Evolutionary conservation across 92 coral and sea anemone species (phyloP).

Genomic region (Actinernus sp.): DNA sequence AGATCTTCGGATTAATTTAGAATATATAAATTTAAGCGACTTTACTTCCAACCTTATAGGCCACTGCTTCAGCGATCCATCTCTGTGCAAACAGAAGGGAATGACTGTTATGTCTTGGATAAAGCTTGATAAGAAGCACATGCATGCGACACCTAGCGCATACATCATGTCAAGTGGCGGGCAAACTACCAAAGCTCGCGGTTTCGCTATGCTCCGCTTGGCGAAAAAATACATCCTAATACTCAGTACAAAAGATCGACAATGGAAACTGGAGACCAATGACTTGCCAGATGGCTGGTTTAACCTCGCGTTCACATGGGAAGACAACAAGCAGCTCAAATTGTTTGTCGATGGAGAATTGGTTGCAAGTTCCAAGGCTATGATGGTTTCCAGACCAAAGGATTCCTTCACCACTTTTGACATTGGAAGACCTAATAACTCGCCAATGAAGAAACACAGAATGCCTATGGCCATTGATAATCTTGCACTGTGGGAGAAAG

Average conservation of each 20-base stretch:
- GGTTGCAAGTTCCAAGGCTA: constrained; percentile 54
- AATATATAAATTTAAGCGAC: neutral
- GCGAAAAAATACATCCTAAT: constrained; percentile 72
- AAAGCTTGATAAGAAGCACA: constrained; percentile 61
- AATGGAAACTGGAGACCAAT: constrained; percentile 80
- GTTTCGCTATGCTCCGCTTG: constrained; percentile 78
- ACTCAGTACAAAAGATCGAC: constrained; percentile 70
- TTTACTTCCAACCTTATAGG: constrained; percentile 16
- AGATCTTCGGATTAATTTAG: neutral
- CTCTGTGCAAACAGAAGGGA: constrained; percentile 71
- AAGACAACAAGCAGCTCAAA: constrained; percentile 64
- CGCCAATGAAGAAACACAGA: constrained; percentile 57
- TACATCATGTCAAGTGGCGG: constrained; percentile 90
- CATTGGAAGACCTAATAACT: constrained; percentile 88
- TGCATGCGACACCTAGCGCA: constrained; percentile 56
- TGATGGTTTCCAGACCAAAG: constrained; percentile 56
- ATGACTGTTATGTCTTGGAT: constrained; percentile 74
- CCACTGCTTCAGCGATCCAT: constrained; percentile 89
- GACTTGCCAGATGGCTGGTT: constrained; percentile 83
- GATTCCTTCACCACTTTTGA: constrained; percentile 70
- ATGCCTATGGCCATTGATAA: constrained; percentile 59
- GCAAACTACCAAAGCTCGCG: constrained; percentile 86
- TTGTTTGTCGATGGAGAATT: constrained; percentile 71
- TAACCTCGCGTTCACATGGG: constrained; percentile 91
- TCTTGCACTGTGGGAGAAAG: constrained; percentile 80